Conservation (phyloP, 2,797 vertebrate genomes). For the Chromobotia macracanthus region DNA sequence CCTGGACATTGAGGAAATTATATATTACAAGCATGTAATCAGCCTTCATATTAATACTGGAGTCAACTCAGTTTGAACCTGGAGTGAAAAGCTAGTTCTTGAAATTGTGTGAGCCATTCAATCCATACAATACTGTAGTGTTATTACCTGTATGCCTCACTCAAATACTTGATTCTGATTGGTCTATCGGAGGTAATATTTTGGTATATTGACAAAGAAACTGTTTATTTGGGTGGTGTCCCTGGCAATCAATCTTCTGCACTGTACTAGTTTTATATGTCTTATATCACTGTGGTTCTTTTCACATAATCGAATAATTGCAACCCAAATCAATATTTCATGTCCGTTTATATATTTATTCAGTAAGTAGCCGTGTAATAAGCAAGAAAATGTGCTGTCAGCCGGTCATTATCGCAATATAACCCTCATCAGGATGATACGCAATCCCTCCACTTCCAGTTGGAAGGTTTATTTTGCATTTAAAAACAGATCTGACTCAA, state of each 20-base stretch:
- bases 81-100: background rate
- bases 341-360: slow-evolving; percentile 1
- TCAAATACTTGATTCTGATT: slow-evolving; percentile 1
- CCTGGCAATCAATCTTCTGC: background rate
- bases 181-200: background rate
- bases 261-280: background rate
- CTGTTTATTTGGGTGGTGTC: background rate
- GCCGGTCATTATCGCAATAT: background rate
- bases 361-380: background rate
- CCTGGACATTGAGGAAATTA: background rate
- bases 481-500: no score
- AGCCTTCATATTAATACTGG: slow-evolving; percentile 15
- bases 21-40: slow-evolving; percentile 14
- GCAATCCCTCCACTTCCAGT: background rate
- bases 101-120: slow-evolving; percentile 4
- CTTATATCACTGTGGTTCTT: background rate
- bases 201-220: background rate
- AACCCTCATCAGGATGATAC: background rate
- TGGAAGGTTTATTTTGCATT: no score
- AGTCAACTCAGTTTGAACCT: slow-evolving; percentile 1
- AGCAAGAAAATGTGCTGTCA: background rate
- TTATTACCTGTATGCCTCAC: background rate
- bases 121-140: background rate
- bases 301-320: background rate
- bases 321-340: background rate